Base-by-base conservation (phyloP, 2,888 invertebrate species). In the Scelioninae gen. 2 region DNA sequence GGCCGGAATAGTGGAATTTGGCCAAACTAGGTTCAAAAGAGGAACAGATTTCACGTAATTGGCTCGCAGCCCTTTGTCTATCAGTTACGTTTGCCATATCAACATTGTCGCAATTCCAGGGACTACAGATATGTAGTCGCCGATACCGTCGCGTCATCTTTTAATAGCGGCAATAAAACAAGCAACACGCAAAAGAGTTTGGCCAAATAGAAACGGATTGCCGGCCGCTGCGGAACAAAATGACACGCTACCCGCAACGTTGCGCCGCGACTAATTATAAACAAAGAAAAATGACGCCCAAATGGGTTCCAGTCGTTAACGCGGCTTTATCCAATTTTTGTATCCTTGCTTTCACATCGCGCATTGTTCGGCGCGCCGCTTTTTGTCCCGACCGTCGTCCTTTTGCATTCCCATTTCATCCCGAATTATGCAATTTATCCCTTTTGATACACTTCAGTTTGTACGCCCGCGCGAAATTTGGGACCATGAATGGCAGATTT, bases 71-170 rank as follows among this genome's bases (percentile, higher is more conserved):
- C 75, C 72, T 73, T 76, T 76, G 75, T 78, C 77, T 73, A 74
- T 68, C 73, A 76, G 76, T 76, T 76, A 76, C 73, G 50, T 71
- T 75, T 50, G 73, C 78, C 78, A 69, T 79, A 81, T 80, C 79
- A 78, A 78, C 78, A 80, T 79, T 82, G 82, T 81, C 81, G 71
- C 72, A 11, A 33, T 55, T 81, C 81, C 82, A 82, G 76, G 52
- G 68, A 50, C 48, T 61, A 58, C 69, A 74, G 76, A 77, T 74
- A 63, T 74, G 61, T 50, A 74, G 77, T 74, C 76, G 57, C 71
- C 46, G 75, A 73, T 70, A 68, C 46, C 60, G 72, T 77, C 77
- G 76, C 73, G 78, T 79, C 81, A 79, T 79, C 78, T 80, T 79
- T 81, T 81, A 80, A 81, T 81, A 78, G 77, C 70, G 10, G 75